These are phyloP conservation scores for Jaculus jaculus DNA, from an alignment of 2,113 vertebrate species.

Conservation along the genomic window DNA sequence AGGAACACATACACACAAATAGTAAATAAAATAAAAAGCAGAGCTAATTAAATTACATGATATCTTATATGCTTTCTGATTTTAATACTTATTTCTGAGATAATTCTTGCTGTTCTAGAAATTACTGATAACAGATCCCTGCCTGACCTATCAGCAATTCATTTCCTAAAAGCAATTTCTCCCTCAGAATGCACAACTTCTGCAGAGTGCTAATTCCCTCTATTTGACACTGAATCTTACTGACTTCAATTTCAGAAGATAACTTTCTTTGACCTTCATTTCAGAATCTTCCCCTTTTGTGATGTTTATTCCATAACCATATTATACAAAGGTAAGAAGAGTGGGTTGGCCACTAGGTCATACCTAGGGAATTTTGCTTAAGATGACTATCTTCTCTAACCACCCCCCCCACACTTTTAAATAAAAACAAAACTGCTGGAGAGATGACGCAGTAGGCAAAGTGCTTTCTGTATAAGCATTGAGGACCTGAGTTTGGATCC, in stretches of 20 bases:
- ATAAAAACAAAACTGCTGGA: background rate
- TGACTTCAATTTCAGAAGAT: conserved; percentile 27
- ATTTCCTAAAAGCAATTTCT: conserved; percentile 34
- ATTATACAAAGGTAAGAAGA: background rate
- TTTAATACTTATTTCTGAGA: background rate
- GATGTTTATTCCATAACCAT: background rate
- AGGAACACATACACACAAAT: no score
- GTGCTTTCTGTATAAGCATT: no score
- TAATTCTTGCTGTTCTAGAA: background rate
- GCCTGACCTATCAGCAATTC: background rate
- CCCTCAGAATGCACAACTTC: conserved; percentile 28
- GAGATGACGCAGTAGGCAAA: no score
- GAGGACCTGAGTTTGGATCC: no score
- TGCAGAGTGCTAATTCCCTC: conserved; percentile 3
- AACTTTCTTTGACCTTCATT: background rate
- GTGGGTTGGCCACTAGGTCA: background rate
- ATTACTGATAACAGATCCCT: background rate
- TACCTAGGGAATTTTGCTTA: background rate
- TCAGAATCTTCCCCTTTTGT: background rate
- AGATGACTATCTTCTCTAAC: background rate
- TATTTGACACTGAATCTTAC: background rate
- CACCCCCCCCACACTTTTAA: background rate
- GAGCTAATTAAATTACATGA: background rate
- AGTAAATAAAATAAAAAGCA: background rate
- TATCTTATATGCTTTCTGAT: background rate